Conservation (phyloP, 1,140 invertebrate genomes). For the Pseudomyrmex gracilis region DNA sequence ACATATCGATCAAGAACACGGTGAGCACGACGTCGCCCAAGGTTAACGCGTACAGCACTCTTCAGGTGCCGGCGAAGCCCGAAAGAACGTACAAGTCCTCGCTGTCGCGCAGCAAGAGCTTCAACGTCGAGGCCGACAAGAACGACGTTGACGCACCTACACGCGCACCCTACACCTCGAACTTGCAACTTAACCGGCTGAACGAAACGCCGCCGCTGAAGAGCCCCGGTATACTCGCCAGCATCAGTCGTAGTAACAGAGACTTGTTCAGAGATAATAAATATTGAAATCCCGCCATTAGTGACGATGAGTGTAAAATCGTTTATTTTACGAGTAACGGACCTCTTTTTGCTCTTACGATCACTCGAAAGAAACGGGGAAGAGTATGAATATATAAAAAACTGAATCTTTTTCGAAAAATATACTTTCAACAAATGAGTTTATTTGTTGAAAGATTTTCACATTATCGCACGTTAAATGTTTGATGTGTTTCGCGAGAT, state of each 20-base stretch:
- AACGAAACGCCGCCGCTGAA: slow-evolving; percentile 91
- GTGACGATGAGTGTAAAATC: background rate
- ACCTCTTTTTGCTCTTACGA: background rate
- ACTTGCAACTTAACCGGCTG: slow-evolving; percentile 89
- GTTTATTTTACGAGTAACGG: background rate
- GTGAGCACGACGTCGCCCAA: slow-evolving; percentile 83
- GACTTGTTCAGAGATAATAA: slow-evolving; percentile 87
- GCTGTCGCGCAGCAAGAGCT: slow-evolving; percentile 93
- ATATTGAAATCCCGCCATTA: slow-evolving; percentile 37
- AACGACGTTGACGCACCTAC: slow-evolving; percentile 73
- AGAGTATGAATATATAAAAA: background rate
- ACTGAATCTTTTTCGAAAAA: slow-evolving; percentile 1
- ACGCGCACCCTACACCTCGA: slow-evolving; percentile 90
- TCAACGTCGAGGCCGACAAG: slow-evolving; percentile 90
- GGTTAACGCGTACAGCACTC: slow-evolving; percentile 62
- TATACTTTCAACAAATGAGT: background rate
- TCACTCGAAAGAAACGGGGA: background rate
- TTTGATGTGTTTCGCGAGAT: no score
- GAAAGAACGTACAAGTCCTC: slow-evolving; percentile 90
- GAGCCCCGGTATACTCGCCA: slow-evolving; percentile 93
- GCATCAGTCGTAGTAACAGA: slow-evolving; percentile 92
- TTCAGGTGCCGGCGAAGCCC: slow-evolving; percentile 89
- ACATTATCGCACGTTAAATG: background rate
- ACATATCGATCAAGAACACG: slow-evolving; percentile 91
- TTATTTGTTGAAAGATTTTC: no score